Evolutionary conservation across 1,140 invertebrate species (phyloP).

Genomic region (Hermetia illucens): DNA sequence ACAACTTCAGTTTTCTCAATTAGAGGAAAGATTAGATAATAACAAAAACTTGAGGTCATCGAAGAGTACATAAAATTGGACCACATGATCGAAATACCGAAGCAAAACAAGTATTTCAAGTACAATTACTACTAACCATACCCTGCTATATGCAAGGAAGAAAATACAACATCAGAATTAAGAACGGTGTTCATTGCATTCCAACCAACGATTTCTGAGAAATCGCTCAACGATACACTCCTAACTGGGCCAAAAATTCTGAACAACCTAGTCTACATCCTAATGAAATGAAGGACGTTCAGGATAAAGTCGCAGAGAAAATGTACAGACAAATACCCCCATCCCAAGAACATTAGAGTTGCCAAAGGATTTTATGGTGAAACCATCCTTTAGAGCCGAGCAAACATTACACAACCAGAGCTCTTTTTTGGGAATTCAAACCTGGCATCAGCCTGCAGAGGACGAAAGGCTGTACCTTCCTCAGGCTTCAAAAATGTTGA

Average conservation of each 20-base stretch:
- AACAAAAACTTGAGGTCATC: too few relatives aligned
- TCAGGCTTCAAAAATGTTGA: too few relatives aligned
- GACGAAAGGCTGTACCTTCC: too few relatives aligned
- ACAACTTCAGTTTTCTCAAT: too few relatives aligned
- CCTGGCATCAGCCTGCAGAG: constrained; percentile 14
- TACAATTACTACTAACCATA: constrained; percentile 20
- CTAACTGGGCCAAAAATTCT: constrained; percentile 20
- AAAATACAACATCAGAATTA: constrained; percentile 12
- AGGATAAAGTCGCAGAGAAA: constrained; percentile 19
- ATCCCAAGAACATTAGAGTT: constrained; percentile 10
- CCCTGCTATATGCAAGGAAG: constrained; percentile 13
- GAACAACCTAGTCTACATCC: constrained; percentile 11
- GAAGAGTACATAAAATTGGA: too few relatives aligned
- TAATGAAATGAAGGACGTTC: constrained; percentile 18
- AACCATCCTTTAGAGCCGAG: constrained; percentile 10
- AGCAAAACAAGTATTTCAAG: too few relatives aligned
- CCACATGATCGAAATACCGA: too few relatives aligned
- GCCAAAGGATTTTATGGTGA: constrained; percentile 23
- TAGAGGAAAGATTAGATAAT: too few relatives aligned
- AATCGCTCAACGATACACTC: constrained; percentile 17
- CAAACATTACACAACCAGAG: constrained; percentile 14
- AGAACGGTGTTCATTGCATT: constrained; percentile 17
- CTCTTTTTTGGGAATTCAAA: constrained; percentile 19
- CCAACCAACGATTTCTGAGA: constrained; percentile 8
- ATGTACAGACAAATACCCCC: constrained; percentile 21